Percentiles rank a stretch among this genome's conserved stretches.
phyloP scores from a whole-genome alignment of 2,113 vertebrate genomes.

The Hydrochoerus hydrochaeris region DNA sequence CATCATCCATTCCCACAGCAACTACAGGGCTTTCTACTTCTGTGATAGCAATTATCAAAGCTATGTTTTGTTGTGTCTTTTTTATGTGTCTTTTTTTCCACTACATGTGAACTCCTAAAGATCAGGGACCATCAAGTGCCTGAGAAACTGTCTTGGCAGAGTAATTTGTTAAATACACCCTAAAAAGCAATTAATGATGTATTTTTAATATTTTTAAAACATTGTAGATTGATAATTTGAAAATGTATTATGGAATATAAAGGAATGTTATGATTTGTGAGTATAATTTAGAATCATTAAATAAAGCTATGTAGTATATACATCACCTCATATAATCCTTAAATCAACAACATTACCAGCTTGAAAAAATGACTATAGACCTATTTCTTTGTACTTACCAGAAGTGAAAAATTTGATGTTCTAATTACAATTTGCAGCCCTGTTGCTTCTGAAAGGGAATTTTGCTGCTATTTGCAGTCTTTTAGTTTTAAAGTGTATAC shows the following conservation, averaged over 20 bases:
- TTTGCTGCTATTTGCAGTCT: not conserved
- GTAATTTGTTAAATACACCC: not conserved
- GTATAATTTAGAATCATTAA: not conserved
- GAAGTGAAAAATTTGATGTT: not conserved
- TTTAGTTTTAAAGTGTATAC: not conserved
- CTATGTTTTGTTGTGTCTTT: not conserved
- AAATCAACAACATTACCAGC: not conserved
- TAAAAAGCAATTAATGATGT: not conserved
- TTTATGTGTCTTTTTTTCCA: not conserved
- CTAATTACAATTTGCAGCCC: not conserved
- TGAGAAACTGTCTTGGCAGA: not conserved
- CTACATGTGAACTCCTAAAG: not conserved
- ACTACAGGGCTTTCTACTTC: not conserved
- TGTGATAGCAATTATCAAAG: not conserved
- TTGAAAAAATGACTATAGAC: not conserved
- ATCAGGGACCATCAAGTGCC: not conserved
- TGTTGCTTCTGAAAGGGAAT: not conserved
- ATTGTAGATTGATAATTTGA: not conserved
- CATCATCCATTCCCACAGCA: not conserved
- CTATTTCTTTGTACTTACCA: not conserved
- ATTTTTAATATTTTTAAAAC: not conserved
- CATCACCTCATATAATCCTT: not conserved
- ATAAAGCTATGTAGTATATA: not conserved
- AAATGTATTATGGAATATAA: not conserved
- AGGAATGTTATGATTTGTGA: not conserved